Base-by-base conservation (phyloP, 1,140 invertebrate genomes). In the Hirudo medicinalis region DNA sequence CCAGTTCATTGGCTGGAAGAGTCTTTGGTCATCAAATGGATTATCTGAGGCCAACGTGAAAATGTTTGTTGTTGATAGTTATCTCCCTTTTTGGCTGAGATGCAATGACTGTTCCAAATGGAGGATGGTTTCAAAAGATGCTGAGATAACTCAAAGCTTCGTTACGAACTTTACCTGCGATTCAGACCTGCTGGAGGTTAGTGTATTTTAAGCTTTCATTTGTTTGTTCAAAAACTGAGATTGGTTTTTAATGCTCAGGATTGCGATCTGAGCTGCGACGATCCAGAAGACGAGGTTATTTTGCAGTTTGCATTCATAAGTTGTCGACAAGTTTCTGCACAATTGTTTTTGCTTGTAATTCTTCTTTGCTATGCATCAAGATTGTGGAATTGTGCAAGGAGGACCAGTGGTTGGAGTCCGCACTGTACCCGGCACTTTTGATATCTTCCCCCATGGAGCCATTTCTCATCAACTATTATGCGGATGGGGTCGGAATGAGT, bases 401-500 rank as follows among this genome's bases (percentile, higher is more conserved):
- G 69, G 22, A 36, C 8, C 19, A 54, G n/a, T 70, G 69, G 69
- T 76, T 82, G 8, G 66, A 75, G 25, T 74, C 77, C 43, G 60
- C 82, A 40, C 72, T 72, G 22, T 74, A 75, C 57, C 72, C 77
- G 25, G 77, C 81, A 11, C 78, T 79, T 49, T 73, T 84, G 29
- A 78, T 80, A 67, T 79, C 79, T 57, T 83, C 81, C 2, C 83
- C 83, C 13, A 79, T 82, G n/a, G 78, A 77, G 13, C 76, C 78
- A n/a, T 83, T 81, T 72, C 76, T 84, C 11, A 75, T 70, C 0
- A 75, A 77, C 27, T 84, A 84, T 75, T 80, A 78, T 71, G 76
- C 78, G 22, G 83, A 84, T 73, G 80, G 80, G 54, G 77, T 85
- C 22, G 84, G 84, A 27, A 73, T 83, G 73, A 80, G 80, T 73